phyloP scores from a whole-genome alignment of 1,140 invertebrate species.

The Plectus sambesii region DNA sequence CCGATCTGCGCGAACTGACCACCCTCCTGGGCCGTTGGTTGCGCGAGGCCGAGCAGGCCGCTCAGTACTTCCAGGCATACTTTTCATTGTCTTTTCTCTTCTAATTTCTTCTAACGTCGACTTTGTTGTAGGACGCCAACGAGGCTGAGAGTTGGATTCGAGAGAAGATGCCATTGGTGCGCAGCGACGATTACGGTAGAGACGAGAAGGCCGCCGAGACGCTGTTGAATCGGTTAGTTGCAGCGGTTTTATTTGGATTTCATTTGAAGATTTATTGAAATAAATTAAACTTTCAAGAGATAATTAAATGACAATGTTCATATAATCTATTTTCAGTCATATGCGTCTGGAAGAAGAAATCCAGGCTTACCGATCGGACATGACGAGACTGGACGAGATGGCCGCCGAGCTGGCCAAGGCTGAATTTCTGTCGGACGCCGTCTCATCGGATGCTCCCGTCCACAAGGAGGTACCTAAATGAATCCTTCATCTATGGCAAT shows the following conservation, averaged over 20 bases:
- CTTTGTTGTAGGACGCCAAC: constrained; percentile 90
- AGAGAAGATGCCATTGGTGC: constrained; percentile 74
- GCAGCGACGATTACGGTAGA: constrained; percentile 71
- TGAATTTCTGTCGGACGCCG: constrained; percentile 73
- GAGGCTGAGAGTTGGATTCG: constrained; percentile 94
- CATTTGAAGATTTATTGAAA: constrained; percentile 4
- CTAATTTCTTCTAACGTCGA: too few species aligned
- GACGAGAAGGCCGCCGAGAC: constrained; percentile 73
- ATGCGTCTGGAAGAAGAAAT: constrained; percentile 78
- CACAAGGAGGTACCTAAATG: constrained; percentile 72
- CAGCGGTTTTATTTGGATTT: not conserved
- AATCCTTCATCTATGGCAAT: too few species aligned
- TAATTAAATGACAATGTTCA: not conserved
- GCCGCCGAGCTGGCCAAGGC: constrained; percentile 67
- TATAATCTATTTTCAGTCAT: too few species aligned
- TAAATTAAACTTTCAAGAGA: not conserved
- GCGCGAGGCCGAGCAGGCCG: constrained; percentile 78
- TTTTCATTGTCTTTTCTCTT: not conserved
- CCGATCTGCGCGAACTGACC: constrained; percentile 67
- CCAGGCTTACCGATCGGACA: constrained; percentile 74
- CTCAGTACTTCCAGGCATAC: constrained; percentile 38
- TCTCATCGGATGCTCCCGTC: constrained; percentile 75
- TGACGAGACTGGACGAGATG: constrained; percentile 69
- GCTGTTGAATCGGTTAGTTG: constrained; percentile 18
- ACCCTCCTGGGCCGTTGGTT: constrained; percentile 70